Evolutionary conservation across 1,140 invertebrate genomes (phyloP).

Genomic region (Drosophila guanche): DNA sequence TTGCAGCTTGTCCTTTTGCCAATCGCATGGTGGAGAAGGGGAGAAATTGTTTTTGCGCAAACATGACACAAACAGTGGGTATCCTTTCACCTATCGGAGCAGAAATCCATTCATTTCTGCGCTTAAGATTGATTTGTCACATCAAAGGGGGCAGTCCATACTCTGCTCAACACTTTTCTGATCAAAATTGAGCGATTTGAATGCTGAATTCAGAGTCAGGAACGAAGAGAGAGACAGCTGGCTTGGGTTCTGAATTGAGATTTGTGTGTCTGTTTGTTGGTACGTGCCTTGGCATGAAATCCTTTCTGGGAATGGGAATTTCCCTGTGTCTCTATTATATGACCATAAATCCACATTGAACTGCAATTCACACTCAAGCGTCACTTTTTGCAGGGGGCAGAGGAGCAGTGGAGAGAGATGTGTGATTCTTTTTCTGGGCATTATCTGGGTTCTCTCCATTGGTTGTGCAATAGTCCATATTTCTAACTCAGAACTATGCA

Average conservation of each 20-base stretch:
- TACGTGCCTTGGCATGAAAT: constrained; percentile 48
- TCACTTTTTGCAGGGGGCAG: constrained; percentile 35
- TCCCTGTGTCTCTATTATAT: constrained; percentile 35
- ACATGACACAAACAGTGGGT: constrained; percentile 53
- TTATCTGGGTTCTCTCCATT: constrained; percentile 27
- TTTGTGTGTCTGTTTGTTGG: constrained; percentile 20
- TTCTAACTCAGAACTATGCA: constrained; percentile 34
- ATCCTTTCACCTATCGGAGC: no score
- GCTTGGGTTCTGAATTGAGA: constrained; percentile 26
- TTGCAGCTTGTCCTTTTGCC: constrained; percentile 67
- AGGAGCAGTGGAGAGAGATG: constrained; percentile 15
- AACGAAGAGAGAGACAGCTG: constrained; percentile 38
- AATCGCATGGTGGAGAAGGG: constrained; percentile 36
- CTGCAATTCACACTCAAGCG: constrained; percentile 63
- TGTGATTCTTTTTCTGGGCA: constrained; percentile 25
- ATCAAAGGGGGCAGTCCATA: constrained; percentile 27
- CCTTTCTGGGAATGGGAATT: constrained; percentile 47
- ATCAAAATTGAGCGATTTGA: constrained; percentile 35
- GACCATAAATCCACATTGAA: constrained; percentile 52
- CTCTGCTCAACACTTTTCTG: constrained; percentile 10
- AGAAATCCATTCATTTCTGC: constrained; percentile 37
- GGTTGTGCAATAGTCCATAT: constrained; percentile 52
- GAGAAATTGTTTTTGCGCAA: constrained; percentile 59
- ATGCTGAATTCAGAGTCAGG: constrained; percentile 3
- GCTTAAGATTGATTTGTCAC: constrained; percentile 30